Conservation (phyloP, 2,888 invertebrate genomes). For the Catocala fraxini region DNA sequence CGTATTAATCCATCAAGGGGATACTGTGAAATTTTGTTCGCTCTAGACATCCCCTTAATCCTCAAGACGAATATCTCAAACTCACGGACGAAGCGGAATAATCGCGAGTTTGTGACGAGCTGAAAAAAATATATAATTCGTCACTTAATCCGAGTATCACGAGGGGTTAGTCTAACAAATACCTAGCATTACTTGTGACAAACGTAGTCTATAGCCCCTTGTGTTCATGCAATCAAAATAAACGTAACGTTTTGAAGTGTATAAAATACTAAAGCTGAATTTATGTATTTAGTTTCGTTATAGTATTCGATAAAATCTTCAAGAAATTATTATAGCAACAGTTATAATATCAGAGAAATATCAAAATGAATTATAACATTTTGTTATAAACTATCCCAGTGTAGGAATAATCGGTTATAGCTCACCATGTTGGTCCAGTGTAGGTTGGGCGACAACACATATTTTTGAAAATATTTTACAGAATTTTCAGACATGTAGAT, state of each 20-base stretch:
- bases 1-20: constrained; percentile 82
- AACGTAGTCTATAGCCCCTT: constrained; percentile 45
- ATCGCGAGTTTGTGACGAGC: constrained; percentile 79
- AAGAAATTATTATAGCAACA: too few species aligned
- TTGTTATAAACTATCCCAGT: too few species aligned
- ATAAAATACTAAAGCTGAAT: not conserved
- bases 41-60: constrained; percentile 80
- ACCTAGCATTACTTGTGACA: constrained; percentile 76
- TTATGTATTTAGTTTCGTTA: too few species aligned
- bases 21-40: constrained; percentile 81
- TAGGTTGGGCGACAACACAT: too few species aligned
- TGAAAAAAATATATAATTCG: constrained; percentile 82
- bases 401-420: too few species aligned
- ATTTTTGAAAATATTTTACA: too few species aligned
- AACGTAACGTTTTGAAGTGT: constrained; percentile 21
- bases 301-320: too few species aligned
- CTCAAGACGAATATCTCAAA: constrained; percentile 85
- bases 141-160: constrained; percentile 78
- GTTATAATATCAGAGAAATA: too few species aligned
- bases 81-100: constrained; percentile 80
- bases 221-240: constrained; percentile 27
- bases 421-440: too few species aligned
- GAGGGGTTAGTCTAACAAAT: constrained; percentile 76
- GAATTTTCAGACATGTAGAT: too few species aligned
- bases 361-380: too few species aligned